Base-by-base conservation (phyloP, 2,113 vertebrate genomes). In the Ochotona princeps region DNA sequence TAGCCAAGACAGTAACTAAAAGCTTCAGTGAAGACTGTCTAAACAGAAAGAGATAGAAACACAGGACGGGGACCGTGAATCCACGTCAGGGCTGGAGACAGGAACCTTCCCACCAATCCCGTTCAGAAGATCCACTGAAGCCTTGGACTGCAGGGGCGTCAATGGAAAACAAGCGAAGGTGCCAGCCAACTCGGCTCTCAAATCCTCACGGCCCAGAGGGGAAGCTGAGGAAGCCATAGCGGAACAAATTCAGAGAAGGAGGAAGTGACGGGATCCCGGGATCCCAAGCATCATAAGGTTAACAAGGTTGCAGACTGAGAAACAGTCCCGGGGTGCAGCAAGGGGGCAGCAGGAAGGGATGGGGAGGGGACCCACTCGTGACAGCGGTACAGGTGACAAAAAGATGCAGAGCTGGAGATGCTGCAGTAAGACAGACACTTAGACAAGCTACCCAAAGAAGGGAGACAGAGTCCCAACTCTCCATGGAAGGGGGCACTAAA, bases 371-470 rank as follows among this genome's bases (percentile, higher is more conserved):
- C 66, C 74, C 85, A 89, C 1, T 21, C 8, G 15, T 54, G 11
- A 25, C 4, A 66, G 20, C 1, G 6, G 44, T 61, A 74, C 20
- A 75, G 54, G 26, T 60, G 78, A 70, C 18, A 4, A 83, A 89
- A 87, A 51, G 30, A 75, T 74, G 11, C 15, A 1, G 67, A 78
- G 38, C 18, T 35, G 88, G n/a, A 88, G 25, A 51, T 5, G 1
- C 38, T 90, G 25, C 28, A 76, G 65, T 75, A 26, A 90, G 95
- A 94, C 78, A 90, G 95, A 94, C 78, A 21, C 32, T 25, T 57
- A 90, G 83, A 80, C 17, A 49, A 25, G 80, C 60, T 70, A 63
- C 67, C 47, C 65, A 89, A 92, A 81, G 51, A 30, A 66, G 61
- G 51, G 38, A 69, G 35, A 4, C 38, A 67, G 8, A 88, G 17